A percentile compares a stretch with the other conserved stretches of the same genome.
Conservation (phyloP, 2,888 invertebrate species). For the Endotricha flammealis region DNA sequence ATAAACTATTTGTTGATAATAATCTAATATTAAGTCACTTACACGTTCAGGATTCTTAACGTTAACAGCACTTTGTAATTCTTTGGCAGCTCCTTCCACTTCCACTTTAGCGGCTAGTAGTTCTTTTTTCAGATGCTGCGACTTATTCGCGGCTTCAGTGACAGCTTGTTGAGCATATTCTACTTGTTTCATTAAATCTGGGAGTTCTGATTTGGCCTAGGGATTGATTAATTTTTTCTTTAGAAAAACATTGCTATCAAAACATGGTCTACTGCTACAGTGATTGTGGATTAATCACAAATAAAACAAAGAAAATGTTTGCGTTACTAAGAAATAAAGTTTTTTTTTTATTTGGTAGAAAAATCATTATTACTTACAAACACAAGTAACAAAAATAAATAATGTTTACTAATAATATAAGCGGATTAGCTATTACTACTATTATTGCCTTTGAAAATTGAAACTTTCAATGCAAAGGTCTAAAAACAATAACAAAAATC, state of each 20-base stretch:
- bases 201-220: slow-evolving; percentile 39
- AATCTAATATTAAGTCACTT: too few relatives aligned
- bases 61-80: slow-evolving; percentile 20
- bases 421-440: too few relatives aligned
- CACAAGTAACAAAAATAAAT: not conserved
- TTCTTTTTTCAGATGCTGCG: slow-evolving; percentile 8
- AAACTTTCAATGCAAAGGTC: too few relatives aligned
- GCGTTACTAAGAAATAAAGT: not conserved
- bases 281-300: too few relatives aligned
- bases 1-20: too few relatives aligned
- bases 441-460: too few relatives aligned
- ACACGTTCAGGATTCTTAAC: slow-evolving; percentile 24
- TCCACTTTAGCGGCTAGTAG: slow-evolving; percentile 5
- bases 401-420: too few relatives aligned
- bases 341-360: too few relatives aligned
- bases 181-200: slow-evolving; percentile 27
- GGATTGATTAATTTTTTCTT: not conserved
- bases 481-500: too few relatives aligned
- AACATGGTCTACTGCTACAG: too few relatives aligned
- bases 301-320: not conserved
- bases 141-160: slow-evolving; percentile 28
- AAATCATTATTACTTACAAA: too few relatives aligned
- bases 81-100: slow-evolving; percentile 20
- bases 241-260: too few relatives aligned
- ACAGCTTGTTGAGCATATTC: slow-evolving; percentile 32